phyloP scores from a whole-genome alignment of 2,797 vertebrate species.

The Darevskia mixta region DNA sequence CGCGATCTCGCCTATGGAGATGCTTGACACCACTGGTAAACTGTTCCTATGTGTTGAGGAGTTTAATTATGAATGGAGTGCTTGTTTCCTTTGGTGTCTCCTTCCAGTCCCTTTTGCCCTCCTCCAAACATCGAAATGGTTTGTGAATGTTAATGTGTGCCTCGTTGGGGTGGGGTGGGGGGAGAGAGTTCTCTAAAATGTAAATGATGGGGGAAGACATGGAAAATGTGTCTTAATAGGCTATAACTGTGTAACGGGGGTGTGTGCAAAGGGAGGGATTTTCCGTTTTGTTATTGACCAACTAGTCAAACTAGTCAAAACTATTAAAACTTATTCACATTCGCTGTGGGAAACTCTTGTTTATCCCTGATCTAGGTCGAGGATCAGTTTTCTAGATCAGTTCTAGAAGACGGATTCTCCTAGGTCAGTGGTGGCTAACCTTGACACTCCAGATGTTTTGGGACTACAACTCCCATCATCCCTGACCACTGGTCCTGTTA shows the following conservation, averaged over 20 bases:
- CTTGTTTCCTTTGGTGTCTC: constrained; percentile 37
- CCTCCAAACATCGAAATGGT: constrained; percentile 40
- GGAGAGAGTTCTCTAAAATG: constrained; percentile 30
- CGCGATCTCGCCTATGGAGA: constrained; percentile 39
- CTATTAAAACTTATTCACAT: not conserved
- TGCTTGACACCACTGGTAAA: constrained; percentile 23
- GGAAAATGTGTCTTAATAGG: constrained; percentile 23
- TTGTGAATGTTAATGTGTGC: constrained; percentile 27
- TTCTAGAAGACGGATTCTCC: not conserved
- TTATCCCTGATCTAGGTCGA: not conserved
- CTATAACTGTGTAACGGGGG: not conserved
- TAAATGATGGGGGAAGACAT: constrained; percentile 19
- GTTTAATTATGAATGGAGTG: constrained; percentile 37
- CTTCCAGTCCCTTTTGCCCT: not conserved
- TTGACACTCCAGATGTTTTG: no score
- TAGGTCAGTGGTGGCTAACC: no score
- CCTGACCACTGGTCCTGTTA: no score
- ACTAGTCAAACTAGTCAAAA: constrained; percentile 36
- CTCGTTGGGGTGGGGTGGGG: not conserved
- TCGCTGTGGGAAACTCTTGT: not conserved
- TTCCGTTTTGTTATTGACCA: constrained; percentile 32
- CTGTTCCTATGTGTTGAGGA: constrained; percentile 21
- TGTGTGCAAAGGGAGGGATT: constrained; percentile 22
- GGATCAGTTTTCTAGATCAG: no score
- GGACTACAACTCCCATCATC: no score